These are phyloP conservation scores for Camponotus pennsylvanicus DNA, from an alignment of 1,140 invertebrate genomes.

Conservation along the genomic window DNA sequence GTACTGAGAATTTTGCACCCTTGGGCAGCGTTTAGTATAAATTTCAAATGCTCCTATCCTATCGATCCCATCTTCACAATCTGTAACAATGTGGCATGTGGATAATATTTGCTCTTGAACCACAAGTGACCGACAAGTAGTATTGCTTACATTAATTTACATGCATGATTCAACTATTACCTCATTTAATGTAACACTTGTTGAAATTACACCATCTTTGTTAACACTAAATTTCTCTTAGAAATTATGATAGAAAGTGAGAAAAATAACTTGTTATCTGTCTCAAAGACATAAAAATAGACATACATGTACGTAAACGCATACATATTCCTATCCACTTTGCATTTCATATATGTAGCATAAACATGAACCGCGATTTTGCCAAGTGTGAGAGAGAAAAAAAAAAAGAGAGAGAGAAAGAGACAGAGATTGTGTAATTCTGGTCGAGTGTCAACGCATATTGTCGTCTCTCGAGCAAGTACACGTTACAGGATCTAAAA, in stretches of 20 bases:
- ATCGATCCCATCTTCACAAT: background rate
- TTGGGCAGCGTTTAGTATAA: background rate
- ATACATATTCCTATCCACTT: background rate
- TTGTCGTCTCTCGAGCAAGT: background rate
- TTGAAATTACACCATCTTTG: background rate
- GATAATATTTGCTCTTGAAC: background rate
- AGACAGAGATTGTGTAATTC: background rate
- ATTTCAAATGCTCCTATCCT: background rate
- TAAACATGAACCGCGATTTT: background rate
- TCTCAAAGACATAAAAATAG: background rate
- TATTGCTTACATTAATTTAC: background rate
- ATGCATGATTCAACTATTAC: background rate
- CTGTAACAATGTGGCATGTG: conserved; percentile 36
- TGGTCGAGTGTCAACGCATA: background rate
- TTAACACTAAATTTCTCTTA: background rate
- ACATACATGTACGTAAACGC: background rate
- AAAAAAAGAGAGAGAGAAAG: too few species aligned
- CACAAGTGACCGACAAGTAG: too few species aligned
- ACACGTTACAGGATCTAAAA: background rate
- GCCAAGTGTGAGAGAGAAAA: background rate
- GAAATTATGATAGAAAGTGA: background rate
- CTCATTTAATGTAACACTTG: background rate
- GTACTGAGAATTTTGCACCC: conserved; percentile 13
- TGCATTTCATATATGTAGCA: background rate
- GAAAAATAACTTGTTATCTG: background rate